Conservation (phyloP, 2,113 vertebrate genomes). For the Thalassarche chlororhynchos region DNA sequence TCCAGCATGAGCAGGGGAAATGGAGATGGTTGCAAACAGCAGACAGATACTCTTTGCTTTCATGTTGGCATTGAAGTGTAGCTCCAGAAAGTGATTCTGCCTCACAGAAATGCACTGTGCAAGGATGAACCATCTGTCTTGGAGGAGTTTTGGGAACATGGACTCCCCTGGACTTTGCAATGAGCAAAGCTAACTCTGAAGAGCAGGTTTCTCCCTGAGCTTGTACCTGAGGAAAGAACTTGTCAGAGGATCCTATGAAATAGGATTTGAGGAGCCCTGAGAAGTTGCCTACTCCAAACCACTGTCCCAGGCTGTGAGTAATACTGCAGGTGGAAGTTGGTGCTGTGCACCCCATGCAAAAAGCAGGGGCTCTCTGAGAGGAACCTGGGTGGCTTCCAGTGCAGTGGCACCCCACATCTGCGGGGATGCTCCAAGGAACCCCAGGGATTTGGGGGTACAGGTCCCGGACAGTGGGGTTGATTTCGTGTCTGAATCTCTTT, state of each 20-base stretch:
- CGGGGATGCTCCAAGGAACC: not conserved
- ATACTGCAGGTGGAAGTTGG: not conserved
- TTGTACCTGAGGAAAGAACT: not conserved
- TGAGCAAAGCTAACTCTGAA: not conserved
- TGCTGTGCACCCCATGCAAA: not conserved
- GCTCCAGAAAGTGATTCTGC: not conserved
- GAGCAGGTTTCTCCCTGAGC: not conserved
- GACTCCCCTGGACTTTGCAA: not conserved
- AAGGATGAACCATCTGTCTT: not conserved
- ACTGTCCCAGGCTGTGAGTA: not conserved
- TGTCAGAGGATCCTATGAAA: not conserved
- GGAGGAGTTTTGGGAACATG: not conserved
- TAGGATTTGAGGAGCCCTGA: not conserved
- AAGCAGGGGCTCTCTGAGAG: not conserved
- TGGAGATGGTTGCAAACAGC: not conserved
- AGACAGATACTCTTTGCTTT: not conserved
- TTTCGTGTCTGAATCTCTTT: not conserved
- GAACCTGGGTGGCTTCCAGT: not conserved
- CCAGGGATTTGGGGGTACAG: not conserved
- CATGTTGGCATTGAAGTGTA: not conserved
- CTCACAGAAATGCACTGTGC: not conserved
- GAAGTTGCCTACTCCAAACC: not conserved
- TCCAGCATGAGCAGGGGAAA: not conserved
- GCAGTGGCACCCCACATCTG: not conserved
- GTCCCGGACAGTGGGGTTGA: not conserved